A percentile compares a stretch with the other conserved stretches of the same genome.
These are phyloP conservation scores for Numida meleagris DNA, from an alignment of 2,113 vertebrate species.

Conservation along the genomic window DNA sequence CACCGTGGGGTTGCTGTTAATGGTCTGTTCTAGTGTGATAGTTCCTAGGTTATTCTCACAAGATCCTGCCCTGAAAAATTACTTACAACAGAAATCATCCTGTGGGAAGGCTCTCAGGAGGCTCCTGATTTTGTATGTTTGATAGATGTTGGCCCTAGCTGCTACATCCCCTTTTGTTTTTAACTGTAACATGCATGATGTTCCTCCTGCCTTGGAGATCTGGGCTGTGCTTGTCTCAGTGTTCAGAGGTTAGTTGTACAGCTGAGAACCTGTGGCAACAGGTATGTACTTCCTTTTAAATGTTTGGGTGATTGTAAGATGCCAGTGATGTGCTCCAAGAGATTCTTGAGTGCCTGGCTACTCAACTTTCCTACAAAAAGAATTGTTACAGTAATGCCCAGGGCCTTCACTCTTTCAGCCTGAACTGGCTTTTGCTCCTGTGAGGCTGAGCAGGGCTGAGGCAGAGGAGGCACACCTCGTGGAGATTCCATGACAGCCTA, in stretches of 20 bases:
- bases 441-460: not conserved
- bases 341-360: not conserved
- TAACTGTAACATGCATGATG: no score
- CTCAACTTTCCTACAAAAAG: not conserved
- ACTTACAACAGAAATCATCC: not conserved
- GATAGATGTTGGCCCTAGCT: no score
- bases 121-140: no score
- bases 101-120: not conserved
- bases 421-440: not conserved
- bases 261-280: not conserved
- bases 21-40: not conserved
- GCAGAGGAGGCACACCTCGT: not conserved
- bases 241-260: not conserved
- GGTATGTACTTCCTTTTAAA: not conserved
- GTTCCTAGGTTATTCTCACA: not conserved
- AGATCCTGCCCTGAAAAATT: not conserved
- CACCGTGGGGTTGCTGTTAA: not conserved
- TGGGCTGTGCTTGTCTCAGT: not conserved
- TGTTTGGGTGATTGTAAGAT: not conserved
- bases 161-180: not conserved
- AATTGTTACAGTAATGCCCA: rapidly evolving
- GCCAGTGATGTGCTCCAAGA: not conserved
- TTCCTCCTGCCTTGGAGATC: not conserved
- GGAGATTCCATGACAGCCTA: not conserved
- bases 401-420: not conserved